Evolutionary conservation across 2,797 vertebrate species (phyloP), one percentile per base, ranked within the genome.

Genomic region (Lepidocolaptes lacrymiger): DNA sequence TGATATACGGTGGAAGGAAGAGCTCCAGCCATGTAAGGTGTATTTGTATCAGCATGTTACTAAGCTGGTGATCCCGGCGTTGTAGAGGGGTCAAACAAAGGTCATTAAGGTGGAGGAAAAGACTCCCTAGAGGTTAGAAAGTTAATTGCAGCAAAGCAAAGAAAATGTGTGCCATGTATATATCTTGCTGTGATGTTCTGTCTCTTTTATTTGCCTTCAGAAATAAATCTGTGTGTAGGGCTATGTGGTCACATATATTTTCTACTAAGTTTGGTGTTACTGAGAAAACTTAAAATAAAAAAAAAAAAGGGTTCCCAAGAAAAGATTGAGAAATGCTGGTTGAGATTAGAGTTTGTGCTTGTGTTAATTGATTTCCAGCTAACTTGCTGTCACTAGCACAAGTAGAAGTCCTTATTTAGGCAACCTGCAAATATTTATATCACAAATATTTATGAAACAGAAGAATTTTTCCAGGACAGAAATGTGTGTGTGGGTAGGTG

Each of bases 121-220:
- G 43, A 89, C 32, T 80, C 82, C n/a, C 66, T 92, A 88, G 54
- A 55, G 78, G 32, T 62, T 83, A 62, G 43, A 85, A 94, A 75
- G 27, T 74, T 93, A 28, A 87, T 37, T 85, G 17, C 67, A 87
- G 37, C 69, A 73, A 63, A 91, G 34, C 5, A 55, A 56, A 67
- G 61, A 15, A 77, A 78, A 13, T 16, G 15, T 18, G 19, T 66
- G 24, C 15, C 34, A 14, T 32, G 19, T 1, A 1, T 0, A 0
- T 32, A 36, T 73, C 9, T 81, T 74, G 7, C 32, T 20, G 20
- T 14, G 15, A 49, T 67, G 10, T 44, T 67, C 39, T 85, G 19
- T 67, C 27, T 1, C 55, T 34, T 69, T 44, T 28, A 24, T 34
- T 73, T 58, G 14, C 61, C 20, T 82, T 55, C 78, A 73, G 43